Evolutionary conservation across 2,797 vertebrate genomes (phyloP).

Genomic region (Tokudaia tokunoshimensis): DNA sequence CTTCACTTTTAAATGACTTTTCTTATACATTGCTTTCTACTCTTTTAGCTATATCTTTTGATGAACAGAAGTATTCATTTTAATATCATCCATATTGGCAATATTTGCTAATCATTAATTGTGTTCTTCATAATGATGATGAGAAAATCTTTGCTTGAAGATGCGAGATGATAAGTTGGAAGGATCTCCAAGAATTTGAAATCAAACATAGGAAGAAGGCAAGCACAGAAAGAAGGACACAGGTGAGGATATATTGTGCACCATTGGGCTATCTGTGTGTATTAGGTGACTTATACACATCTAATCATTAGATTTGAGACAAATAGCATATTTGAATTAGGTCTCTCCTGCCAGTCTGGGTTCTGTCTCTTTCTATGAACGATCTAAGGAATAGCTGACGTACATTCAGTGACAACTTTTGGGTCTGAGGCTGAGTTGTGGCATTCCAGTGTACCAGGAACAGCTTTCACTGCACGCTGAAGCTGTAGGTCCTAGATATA

Average conservation of each 20-base stretch:
- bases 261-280: not conserved
- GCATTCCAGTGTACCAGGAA: not conserved
- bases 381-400: not conserved
- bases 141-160: not conserved
- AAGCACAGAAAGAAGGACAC: not conserved
- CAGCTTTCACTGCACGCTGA: too few relatives aligned
- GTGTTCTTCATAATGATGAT: not conserved
- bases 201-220: not conserved
- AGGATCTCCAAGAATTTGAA: not conserved
- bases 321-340: not conserved
- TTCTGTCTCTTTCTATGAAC: not conserved
- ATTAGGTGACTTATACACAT: not conserved
- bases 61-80: not conserved
- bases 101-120: not conserved
- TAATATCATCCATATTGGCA: not conserved
- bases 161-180: not conserved
- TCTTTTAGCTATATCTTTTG: not conserved
- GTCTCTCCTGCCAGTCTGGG: not conserved
- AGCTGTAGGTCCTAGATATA: too few relatives aligned
- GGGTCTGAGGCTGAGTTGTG: not conserved
- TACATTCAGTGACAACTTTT: not conserved
- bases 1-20: not conserved
- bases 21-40: not conserved
- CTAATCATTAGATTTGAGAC: not conserved
- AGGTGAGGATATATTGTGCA: not conserved